Base-by-base conservation (phyloP, 2,888 invertebrate genomes). In the Ochlodes sylvanus region DNA sequence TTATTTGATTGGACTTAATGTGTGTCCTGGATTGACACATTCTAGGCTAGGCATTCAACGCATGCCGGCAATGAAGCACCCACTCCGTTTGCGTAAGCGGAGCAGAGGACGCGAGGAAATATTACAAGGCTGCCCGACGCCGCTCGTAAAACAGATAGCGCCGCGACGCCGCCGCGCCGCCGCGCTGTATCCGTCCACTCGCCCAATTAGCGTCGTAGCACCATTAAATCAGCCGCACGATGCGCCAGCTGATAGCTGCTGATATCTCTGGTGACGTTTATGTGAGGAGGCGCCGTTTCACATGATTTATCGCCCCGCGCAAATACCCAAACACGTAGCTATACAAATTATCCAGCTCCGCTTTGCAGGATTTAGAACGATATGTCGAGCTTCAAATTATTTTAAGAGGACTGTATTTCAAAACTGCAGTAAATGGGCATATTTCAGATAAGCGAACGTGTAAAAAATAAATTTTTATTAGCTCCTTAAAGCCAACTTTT, bases 241-340 rank as follows among this genome's bases (percentile, higher is more conserved):
- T 7, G 38, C 38, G 12, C n/a, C n/a, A n/a, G 34, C 57, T 38
- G 41, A 17, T 15, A 47, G 17, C 44, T 41, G 58, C 58, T 58
- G 58, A 58, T 58, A 55, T 50, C 38, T 0, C 15, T 19, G 12
- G 54, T 34, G 41, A 47, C 15, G 15, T 60, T 66, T 65, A 65
- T 65, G 58, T 52, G 41, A 65, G 42, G 19, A 66, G 44, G 65
- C 58, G 50, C 38, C 34, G 50, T 57, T 65, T 66, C 41, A 17
- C 32, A 1, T 60, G 60, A 66, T 66, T 66, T 54, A 66, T 66
- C 12, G 44, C 60, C 15, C 0, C 60, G 7, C 10, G 32, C 38
- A 12, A 54, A 15, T 10, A 17, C 44, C 44, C 7, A 7, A 47
- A 17, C 44, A 12, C 17, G 27, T 27, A 27, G 27, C 27, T 27